phyloP scores from a whole-genome alignment of 1,140 invertebrate species.

The Hydropsyche tenuis region DNA sequence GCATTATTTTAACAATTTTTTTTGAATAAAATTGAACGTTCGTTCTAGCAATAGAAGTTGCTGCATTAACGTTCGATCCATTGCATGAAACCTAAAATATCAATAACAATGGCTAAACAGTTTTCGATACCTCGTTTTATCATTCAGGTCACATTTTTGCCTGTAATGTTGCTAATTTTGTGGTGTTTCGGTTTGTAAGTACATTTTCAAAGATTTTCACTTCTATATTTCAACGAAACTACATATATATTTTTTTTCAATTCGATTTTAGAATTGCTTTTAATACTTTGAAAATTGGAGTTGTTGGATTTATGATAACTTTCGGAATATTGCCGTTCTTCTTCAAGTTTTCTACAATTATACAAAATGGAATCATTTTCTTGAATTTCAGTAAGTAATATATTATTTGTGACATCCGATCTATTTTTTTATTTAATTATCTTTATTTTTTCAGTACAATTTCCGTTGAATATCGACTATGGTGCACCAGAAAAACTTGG shows the following conservation, averaged over 20 bases:
- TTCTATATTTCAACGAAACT: background rate
- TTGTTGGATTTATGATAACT: background rate
- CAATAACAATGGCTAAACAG: background rate
- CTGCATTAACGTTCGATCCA: background rate
- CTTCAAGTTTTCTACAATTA: constrained; percentile 30
- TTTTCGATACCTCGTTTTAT: background rate
- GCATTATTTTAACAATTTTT: background rate
- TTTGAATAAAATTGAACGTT: background rate
- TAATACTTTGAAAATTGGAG: background rate
- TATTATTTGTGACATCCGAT: background rate
- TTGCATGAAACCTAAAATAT: background rate
- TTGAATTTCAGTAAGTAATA: constrained; percentile 33
- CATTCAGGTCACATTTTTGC: background rate
- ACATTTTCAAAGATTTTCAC: background rate
- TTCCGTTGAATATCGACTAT: constrained; percentile 1
- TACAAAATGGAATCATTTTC: constrained; percentile 32
- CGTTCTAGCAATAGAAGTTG: too few relatives aligned
- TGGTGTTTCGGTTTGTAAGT: constrained; percentile 14
- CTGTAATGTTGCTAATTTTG: background rate
- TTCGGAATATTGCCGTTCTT: constrained; percentile 33
- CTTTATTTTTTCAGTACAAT: constrained; percentile 38
- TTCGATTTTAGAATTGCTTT: constrained; percentile 27
- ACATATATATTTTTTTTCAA: background rate
- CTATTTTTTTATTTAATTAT: background rate
- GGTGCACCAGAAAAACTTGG: constrained; percentile 32